These are phyloP conservation scores for Palaemon carinicauda DNA, from an alignment of 1,140 invertebrate species.

Conservation along the genomic window DNA sequence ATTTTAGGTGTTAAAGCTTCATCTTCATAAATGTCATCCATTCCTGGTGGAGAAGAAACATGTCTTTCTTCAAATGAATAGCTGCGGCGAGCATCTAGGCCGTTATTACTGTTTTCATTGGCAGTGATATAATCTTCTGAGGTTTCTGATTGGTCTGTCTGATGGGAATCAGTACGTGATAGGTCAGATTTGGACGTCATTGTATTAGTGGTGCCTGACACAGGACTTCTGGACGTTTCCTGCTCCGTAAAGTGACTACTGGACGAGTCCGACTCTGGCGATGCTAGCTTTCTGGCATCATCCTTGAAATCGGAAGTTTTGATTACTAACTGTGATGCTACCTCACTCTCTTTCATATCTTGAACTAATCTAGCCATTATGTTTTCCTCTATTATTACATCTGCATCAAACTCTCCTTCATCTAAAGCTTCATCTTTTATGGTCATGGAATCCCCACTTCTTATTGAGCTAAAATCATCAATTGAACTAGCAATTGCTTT, in stretches of 20 bases:
- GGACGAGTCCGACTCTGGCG: constrained; percentile 64
- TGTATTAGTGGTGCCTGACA: constrained; percentile 51
- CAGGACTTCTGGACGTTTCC: constrained; percentile 62
- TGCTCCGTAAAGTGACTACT: constrained; percentile 63
- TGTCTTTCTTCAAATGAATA: constrained; percentile 52
- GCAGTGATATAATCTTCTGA: constrained; percentile 90
- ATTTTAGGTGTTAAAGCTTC: constrained; percentile 52
- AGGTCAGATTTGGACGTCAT: constrained; percentile 63
- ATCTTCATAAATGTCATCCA: constrained; percentile 52
- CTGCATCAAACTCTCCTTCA: constrained; percentile 50
- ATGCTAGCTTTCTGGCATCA: constrained; percentile 60
- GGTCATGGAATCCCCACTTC: constrained; percentile 54
- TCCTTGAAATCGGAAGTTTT: constrained; percentile 19
- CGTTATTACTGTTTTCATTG: constrained; percentile 66
- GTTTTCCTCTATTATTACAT: constrained; percentile 56
- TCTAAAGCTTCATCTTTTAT: constrained; percentile 47
- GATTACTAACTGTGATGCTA: constrained; percentile 15
- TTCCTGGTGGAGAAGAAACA: constrained; percentile 55
- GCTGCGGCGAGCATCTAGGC: constrained; percentile 19
- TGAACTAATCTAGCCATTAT: constrained; percentile 54
- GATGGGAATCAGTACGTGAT: constrained; percentile 75
- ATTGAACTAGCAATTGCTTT: constrained; percentile 48
- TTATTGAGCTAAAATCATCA: constrained; percentile 56
- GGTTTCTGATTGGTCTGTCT: constrained; percentile 83
- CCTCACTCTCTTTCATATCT: constrained; percentile 48